Conservation (phyloP, 2,113 vertebrate species). For the Hypanus sabinus region DNA sequence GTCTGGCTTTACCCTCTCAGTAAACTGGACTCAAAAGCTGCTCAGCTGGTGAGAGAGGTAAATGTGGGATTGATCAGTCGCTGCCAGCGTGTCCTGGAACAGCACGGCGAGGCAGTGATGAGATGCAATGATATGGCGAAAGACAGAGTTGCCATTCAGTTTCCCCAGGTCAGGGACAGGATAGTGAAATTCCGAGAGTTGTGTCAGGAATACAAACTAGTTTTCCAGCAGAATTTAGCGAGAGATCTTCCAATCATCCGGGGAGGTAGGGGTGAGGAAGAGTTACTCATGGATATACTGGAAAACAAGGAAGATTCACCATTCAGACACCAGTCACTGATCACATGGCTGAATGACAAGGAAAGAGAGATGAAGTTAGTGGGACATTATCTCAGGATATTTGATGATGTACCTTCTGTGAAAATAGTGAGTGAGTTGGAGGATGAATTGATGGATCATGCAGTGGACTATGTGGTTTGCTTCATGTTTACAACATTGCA, state of each 20-base stretch:
- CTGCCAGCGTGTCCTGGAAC: constrained; percentile 42
- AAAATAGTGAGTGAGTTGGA: constrained; percentile 30
- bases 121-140: constrained; percentile 45
- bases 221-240: constrained; percentile 42
- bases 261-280: constrained; percentile 41
- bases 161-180: constrained; percentile 41
- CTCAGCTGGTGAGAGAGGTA: constrained; percentile 46
- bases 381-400: background rate
- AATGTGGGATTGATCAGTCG: constrained; percentile 38
- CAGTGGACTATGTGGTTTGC: constrained; percentile 37
- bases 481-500: constrained; percentile 41
- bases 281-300: constrained; percentile 37
- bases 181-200: constrained; percentile 41
- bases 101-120: constrained; percentile 41
- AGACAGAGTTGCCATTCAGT: constrained; percentile 34
- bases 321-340: constrained; percentile 36
- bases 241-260: constrained; percentile 41
- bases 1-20: constrained; percentile 43
- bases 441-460: background rate
- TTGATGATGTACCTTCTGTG: background rate
- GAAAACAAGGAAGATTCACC: constrained; percentile 41
- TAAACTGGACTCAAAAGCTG: constrained; percentile 45
- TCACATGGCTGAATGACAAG: constrained; percentile 39
- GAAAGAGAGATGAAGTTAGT: constrained; percentile 36
- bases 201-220: constrained; percentile 39